Evolutionary conservation across 2,113 vertebrate genomes (phyloP).

Genomic region (Butorides virescens): DNA sequence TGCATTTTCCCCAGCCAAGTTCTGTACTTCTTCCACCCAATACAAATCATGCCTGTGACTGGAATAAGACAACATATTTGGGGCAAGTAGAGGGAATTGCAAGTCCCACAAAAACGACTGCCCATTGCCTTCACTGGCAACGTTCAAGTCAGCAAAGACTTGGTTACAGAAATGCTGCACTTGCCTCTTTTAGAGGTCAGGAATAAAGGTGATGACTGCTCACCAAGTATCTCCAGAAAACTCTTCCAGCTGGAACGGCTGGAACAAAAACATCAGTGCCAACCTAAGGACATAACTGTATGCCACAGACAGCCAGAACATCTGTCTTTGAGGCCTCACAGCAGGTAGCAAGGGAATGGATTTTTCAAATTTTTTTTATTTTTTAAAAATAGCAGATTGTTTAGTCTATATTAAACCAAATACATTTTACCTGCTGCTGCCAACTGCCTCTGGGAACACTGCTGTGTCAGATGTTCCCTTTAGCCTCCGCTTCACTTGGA

Average conservation of each 20-base stretch:
- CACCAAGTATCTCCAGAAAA: neutral
- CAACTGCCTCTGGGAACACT: neutral
- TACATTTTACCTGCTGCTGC: neutral
- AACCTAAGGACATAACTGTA: neutral
- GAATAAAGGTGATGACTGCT: neutral
- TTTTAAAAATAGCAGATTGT: neutral
- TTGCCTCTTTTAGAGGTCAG: neutral
- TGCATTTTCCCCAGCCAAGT: neutral
- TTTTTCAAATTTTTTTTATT: neutral
- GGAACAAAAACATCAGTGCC: neutral
- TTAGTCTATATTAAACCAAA: slow-evolving; percentile 1
- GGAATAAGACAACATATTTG: neutral
- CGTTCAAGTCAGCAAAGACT: neutral
- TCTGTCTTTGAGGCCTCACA: neutral
- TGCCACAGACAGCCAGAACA: neutral
- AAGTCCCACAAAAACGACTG: neutral
- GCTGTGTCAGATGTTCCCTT: neutral
- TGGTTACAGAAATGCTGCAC: neutral
- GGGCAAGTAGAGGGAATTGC: neutral
- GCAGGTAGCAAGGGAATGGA: neutral
- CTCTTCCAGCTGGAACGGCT: neutral
- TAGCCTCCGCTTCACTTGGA: neutral
- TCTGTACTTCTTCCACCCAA: neutral
- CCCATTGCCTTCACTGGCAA: neutral
- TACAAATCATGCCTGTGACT: neutral